Conservation (phyloP, 2,888 invertebrate genomes). For the Apamea anceps region DNA sequence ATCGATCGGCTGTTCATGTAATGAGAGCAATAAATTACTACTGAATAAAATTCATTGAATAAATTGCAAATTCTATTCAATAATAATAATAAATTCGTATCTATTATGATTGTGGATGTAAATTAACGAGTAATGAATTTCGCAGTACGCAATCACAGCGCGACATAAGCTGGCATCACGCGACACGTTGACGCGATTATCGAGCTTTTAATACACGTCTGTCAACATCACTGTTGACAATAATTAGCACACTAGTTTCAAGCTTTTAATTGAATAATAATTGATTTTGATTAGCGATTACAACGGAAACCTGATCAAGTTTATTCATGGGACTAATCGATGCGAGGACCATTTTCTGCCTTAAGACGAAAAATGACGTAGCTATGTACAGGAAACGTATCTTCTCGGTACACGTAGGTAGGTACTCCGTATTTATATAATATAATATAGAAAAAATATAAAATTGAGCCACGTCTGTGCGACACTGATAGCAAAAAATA, state of each 20-base stretch:
- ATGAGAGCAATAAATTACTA: neutral
- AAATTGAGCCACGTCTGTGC: neutral
- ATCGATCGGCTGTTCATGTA: too few species aligned
- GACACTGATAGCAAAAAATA: neutral
- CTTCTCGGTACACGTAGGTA: neutral
- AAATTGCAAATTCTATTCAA: neutral
- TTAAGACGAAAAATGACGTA: neutral
- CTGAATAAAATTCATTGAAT: neutral
- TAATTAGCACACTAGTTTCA: constrained; percentile 10
- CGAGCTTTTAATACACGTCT: constrained; percentile 2
- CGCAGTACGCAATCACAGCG: constrained; percentile 18
- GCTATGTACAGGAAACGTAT: neutral
- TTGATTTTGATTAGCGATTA: neutral
- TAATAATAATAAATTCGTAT: constrained; percentile 4
- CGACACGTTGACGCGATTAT: constrained; percentile 14
- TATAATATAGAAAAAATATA: neutral
- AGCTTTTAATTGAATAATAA: neutral
- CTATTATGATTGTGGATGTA: constrained; percentile 16
- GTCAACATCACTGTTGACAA: constrained; percentile 9
- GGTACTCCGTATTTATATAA: neutral
- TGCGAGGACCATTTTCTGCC: neutral
- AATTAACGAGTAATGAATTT: constrained; percentile 35
- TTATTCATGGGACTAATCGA: neutral
- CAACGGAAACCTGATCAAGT: neutral
- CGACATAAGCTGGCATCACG: neutral